Evolutionary conservation across 2,888 invertebrate species (phyloP).

Genomic region (Congeria kusceri): DNA sequence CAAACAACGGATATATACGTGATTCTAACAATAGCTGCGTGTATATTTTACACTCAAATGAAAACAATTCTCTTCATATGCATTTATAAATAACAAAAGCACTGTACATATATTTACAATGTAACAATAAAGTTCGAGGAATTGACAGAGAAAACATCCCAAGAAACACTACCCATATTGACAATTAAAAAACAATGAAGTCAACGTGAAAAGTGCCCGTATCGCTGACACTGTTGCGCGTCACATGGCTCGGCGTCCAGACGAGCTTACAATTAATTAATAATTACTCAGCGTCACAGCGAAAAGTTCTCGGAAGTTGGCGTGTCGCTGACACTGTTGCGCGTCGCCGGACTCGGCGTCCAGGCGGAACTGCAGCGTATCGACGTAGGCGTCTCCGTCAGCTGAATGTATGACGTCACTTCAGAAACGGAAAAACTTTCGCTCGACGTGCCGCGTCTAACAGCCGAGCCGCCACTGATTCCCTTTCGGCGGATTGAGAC

Average conservation of each 20-base stretch:
- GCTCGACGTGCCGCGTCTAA: constrained; percentile 15
- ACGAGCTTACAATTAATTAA: constrained; percentile 58
- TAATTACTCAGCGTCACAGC: constrained; percentile 19
- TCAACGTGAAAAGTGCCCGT: constrained; percentile 54
- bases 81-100: too few relatives aligned
- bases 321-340: constrained; percentile 43
- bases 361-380: constrained; percentile 58
- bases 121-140: too few relatives aligned
- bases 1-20: too few relatives aligned
- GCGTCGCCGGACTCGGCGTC: constrained; percentile 55
- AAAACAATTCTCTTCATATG: too few relatives aligned
- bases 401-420: constrained; percentile 59
- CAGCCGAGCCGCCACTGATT: constrained; percentile 30
- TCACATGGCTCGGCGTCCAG: constrained; percentile 61
- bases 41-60: too few relatives aligned
- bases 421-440: constrained; percentile 49
- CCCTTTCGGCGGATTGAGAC: constrained; percentile 54
- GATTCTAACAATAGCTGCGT: too few relatives aligned
- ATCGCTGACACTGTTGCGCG: constrained; percentile 40
- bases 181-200: too few relatives aligned
- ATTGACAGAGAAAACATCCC: too few relatives aligned
- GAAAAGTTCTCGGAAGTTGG: constrained; percentile 56
- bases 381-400: constrained; percentile 67
- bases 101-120: too few relatives aligned
- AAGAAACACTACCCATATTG: too few relatives aligned